These are phyloP conservation scores for Odontomyia ornata DNA, from an alignment of 2,888 invertebrate species.

Conservation along the genomic window DNA sequence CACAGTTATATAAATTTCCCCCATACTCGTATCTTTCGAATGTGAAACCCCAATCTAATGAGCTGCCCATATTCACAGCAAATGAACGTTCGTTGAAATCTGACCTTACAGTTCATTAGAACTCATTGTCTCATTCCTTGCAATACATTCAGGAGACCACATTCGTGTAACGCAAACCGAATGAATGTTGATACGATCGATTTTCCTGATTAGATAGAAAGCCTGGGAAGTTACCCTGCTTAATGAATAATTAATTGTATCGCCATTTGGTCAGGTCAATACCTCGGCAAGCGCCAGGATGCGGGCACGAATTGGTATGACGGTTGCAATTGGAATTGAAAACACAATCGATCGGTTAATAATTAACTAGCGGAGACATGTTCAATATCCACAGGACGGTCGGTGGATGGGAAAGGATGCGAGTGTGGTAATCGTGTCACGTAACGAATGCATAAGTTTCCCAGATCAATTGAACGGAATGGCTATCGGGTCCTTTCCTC, in stretches of 20 bases:
- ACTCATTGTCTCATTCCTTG: neutral
- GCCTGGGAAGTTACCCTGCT: neutral
- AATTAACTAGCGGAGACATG: neutral
- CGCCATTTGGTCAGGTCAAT: neutral
- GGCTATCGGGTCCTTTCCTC: neutral
- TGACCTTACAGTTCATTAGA: neutral
- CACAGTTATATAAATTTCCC: too few relatives aligned
- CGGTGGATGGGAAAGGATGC: neutral
- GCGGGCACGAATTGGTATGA: neutral
- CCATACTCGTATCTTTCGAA: too few relatives aligned
- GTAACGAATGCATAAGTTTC: conserved; percentile 12
- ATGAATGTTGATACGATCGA: neutral
- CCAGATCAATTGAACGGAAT: conserved; percentile 18
- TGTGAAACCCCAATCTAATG: neutral
- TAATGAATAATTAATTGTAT: conserved; percentile 26
- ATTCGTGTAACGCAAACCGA: neutral
- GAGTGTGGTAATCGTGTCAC: conserved; percentile 14
- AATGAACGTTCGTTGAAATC: neutral
- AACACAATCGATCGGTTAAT: conserved; percentile 18
- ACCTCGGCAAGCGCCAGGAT: neutral
- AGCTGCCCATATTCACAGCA: neutral
- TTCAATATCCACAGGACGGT: conserved; percentile 2
- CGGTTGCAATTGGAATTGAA: conserved; percentile 7
- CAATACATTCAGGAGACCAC: neutral
- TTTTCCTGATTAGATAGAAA: conserved; percentile 22